Percentiles rank a stretch among this genome's conserved stretches.
phyloP scores from a whole-genome alignment of 1,140 invertebrate genomes.

The Nylanderia fulva region DNA sequence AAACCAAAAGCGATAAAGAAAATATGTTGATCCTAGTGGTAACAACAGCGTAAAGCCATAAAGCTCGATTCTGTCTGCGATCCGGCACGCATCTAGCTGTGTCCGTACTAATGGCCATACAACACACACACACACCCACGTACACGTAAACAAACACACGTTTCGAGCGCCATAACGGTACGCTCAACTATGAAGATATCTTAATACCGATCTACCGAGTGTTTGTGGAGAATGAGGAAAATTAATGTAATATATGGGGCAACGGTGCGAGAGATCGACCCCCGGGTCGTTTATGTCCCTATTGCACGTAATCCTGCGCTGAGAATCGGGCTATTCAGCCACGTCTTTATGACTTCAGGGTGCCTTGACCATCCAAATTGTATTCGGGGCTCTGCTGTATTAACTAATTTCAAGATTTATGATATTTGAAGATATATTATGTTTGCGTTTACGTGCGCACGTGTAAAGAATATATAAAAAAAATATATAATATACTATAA shows the following conservation, averaged over 20 bases:
- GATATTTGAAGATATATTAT: conserved; percentile 8
- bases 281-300: conserved; percentile 43
- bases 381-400: background rate
- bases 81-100: conserved; percentile 13
- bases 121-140: background rate
- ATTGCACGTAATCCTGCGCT: conserved; percentile 47
- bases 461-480: background rate
- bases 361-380: conserved; percentile 4
- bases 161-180: background rate
- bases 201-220: conserved; percentile 53
- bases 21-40: background rate
- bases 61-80: conserved; percentile 23
- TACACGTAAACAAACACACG: background rate
- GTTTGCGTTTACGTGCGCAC: background rate
- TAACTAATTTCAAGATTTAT: conserved; percentile 45
- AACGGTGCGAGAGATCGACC: conserved; percentile 12
- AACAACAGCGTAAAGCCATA: background rate
- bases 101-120: background rate
- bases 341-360: conserved; percentile 27
- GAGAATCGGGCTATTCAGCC: conserved; percentile 23
- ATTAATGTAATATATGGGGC: conserved; percentile 60
- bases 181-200: conserved; percentile 28
- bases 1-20: conserved; percentile 14
- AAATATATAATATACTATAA: background rate
- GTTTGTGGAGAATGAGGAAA: conserved; percentile 46